Evolutionary conservation across 2,113 vertebrate species (phyloP).

Genomic region (Casuarius casuarius): DNA sequence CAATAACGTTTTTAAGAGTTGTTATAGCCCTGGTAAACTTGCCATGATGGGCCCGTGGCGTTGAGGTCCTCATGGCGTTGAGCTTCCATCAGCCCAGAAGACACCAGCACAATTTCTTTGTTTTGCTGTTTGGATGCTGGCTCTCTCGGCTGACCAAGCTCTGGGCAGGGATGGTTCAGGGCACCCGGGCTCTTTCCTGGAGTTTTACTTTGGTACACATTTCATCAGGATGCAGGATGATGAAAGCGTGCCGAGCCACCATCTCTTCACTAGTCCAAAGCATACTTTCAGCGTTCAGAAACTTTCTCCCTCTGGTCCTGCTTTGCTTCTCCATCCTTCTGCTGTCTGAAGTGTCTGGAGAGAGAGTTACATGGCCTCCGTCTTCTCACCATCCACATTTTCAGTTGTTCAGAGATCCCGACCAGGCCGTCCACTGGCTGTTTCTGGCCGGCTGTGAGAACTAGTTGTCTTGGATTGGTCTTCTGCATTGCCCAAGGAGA

Average conservation of each 20-base stretch:
- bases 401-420: background rate
- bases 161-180: background rate
- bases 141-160: too few species aligned
- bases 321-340: background rate
- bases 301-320: background rate
- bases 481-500: background rate
- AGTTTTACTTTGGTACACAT: background rate
- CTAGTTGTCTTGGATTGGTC: background rate
- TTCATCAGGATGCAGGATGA: background rate
- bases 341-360: background rate
- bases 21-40: background rate
- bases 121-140: too few species aligned
- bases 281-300: background rate
- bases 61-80: background rate
- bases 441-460: background rate
- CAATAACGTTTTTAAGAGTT: rapidly evolving
- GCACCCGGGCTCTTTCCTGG: background rate
- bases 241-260: rapidly evolving
- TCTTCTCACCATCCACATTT: rapidly evolving
- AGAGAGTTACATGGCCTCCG: background rate
- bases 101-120: too few species aligned
- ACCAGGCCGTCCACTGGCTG: background rate
- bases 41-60: rapidly evolving
- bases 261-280: background rate
- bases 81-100: too few species aligned